Percentiles rank a stretch among this genome's conserved stretches.
Conservation (phyloP, 2,113 vertebrate species). For the Corydoras sp. region DNA sequence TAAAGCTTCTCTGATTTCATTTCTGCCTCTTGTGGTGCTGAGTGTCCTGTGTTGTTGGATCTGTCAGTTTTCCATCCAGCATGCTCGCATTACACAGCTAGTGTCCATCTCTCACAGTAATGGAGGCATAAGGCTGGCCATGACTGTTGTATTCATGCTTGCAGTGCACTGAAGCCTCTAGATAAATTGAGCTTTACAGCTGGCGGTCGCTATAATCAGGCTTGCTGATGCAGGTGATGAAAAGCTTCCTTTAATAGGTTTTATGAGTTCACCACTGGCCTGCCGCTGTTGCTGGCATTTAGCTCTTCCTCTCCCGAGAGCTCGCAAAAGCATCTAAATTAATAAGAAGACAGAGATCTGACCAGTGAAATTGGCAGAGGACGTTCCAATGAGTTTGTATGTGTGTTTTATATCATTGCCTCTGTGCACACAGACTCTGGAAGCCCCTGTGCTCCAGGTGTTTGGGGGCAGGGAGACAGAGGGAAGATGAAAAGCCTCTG, state of each 20-base stretch:
- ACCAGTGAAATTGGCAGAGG: conserved; percentile 36
- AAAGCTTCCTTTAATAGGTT: conserved; percentile 68
- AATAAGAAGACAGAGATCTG: conserved; percentile 65
- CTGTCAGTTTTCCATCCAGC: no score
- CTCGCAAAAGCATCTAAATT: conserved; percentile 70
- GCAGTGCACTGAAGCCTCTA: conserved; percentile 34
- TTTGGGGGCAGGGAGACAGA: conserved; percentile 54
- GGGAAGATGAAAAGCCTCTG: conserved; percentile 55
- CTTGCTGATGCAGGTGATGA: conserved; percentile 63
- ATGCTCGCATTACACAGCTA: not conserved
- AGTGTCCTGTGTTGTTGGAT: no score
- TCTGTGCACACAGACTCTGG: conserved; percentile 31
- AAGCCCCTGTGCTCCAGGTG: conserved; percentile 56
- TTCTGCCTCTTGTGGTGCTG: no score
- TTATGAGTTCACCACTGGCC: conserved; percentile 69
- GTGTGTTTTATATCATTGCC: conserved; percentile 19
- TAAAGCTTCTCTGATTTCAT: no score
- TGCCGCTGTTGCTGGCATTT: conserved; percentile 67
- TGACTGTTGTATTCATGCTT: conserved; percentile 25
- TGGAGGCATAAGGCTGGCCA: conserved; percentile 32
- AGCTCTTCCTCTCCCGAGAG: conserved; percentile 64
- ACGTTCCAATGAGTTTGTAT: conserved; percentile 15
- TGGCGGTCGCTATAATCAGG: conserved; percentile 64
- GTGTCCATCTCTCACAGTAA: conserved; percentile 41
- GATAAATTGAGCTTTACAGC: conserved; percentile 53